Evolutionary conservation across 2,888 invertebrate species (phyloP).

Genomic region (Eucera pruinosa): DNA sequence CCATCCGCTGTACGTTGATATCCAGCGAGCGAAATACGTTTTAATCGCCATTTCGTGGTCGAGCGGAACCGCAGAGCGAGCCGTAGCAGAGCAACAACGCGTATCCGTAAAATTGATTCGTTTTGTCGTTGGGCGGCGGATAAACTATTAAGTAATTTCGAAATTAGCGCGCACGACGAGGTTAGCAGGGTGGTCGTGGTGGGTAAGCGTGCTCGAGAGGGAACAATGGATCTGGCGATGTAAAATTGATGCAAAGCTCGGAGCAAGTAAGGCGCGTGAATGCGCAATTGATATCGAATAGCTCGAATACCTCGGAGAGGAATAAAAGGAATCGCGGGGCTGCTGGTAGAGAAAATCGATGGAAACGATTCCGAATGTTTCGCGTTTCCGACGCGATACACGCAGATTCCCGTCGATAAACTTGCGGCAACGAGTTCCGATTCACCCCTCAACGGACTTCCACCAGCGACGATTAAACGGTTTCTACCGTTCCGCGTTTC

Average conservation of each 20-base stretch:
- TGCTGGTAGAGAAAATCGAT: slow-evolving; percentile 25
- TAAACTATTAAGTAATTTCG: not conserved
- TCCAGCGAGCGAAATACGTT: too few species aligned
- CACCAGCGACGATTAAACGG: too few species aligned
- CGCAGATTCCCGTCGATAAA: slow-evolving; percentile 58
- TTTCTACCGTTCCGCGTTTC: too few species aligned
- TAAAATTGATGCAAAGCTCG: slow-evolving; percentile 33
- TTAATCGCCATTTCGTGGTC: too few species aligned
- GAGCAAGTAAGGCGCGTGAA: slow-evolving; percentile 28
- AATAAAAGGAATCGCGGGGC: slow-evolving; percentile 43
- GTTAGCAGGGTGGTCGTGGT: not conserved
- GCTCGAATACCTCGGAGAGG: slow-evolving; percentile 21
- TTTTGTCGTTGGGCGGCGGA: too few species aligned
- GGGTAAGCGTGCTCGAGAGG: not conserved
- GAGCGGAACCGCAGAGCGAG: too few species aligned
- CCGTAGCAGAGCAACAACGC: not conserved
- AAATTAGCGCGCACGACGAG: slow-evolving; percentile 22
- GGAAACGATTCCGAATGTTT: too few species aligned
- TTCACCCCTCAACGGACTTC: too few species aligned
- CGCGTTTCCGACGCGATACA: too few species aligned
- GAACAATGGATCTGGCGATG: slow-evolving; percentile 13
- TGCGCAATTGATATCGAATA: slow-evolving; percentile 45
- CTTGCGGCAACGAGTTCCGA: too few species aligned
- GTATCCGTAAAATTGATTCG: not conserved
- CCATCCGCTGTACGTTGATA: too few species aligned